Evolutionary conservation across 2,113 vertebrate genomes (phyloP).

Genomic region (Crotalus horridus): DNA sequence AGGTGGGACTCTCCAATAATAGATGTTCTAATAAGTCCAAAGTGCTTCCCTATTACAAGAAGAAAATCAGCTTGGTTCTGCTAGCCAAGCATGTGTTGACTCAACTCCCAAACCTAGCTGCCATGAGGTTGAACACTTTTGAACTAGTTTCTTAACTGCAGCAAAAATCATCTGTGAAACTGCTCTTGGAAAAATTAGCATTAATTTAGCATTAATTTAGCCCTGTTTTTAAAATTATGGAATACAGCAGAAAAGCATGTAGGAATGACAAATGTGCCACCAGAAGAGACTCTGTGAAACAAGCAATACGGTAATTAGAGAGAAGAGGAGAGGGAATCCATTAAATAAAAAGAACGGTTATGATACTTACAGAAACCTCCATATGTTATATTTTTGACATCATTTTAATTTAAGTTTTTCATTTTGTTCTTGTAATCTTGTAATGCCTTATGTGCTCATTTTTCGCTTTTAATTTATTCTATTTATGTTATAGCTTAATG

Average conservation of each 20-base stretch:
- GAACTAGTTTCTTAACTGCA: background rate
- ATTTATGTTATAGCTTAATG: slow-evolving; percentile 36
- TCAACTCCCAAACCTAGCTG: background rate
- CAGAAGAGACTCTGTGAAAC: slow-evolving; percentile 14
- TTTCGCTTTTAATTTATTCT: slow-evolving; percentile 48
- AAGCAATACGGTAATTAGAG: slow-evolving; percentile 40
- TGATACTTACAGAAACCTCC: slow-evolving; percentile 11
- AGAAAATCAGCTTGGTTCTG: background rate
- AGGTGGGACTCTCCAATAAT: background rate
- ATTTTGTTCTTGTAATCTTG: slow-evolving; percentile 43
- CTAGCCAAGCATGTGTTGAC: background rate
- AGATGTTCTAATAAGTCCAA: background rate
- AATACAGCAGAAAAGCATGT: slow-evolving; percentile 6
- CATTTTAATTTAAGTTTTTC: slow-evolving; percentile 24
- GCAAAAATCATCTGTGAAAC: background rate
- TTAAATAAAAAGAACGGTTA: slow-evolving; percentile 32
- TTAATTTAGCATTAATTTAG: background rate
- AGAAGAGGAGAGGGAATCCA: slow-evolving; percentile 18
- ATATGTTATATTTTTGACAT: slow-evolving; percentile 41
- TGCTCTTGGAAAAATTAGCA: background rate
- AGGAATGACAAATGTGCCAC: slow-evolving; percentile 1
- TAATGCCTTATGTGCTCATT: slow-evolving; percentile 39
- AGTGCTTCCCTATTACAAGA: background rate
- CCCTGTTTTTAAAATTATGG: background rate
- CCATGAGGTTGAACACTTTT: background rate